phyloP scores from a whole-genome alignment of 2,797 vertebrate species.

The Hirundo rustica region DNA sequence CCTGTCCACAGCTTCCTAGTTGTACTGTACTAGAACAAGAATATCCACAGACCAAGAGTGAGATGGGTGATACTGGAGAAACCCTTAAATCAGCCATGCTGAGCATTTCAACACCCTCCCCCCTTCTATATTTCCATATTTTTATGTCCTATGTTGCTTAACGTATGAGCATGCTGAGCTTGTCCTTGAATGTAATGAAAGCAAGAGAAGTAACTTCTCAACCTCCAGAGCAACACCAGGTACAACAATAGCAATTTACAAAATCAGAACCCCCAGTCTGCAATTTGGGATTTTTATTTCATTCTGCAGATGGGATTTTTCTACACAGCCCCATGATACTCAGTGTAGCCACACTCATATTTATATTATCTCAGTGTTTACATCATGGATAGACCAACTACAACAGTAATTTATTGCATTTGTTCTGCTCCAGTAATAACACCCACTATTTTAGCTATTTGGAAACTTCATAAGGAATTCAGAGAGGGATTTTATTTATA shows the following conservation, averaged over 20 bases:
- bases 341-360: rapidly evolving
- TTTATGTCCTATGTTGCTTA: not conserved
- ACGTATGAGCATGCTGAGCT: rapidly evolving
- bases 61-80: not conserved
- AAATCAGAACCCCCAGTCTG: not conserved
- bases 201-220: not conserved
- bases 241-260: not conserved
- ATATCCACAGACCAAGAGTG: no score
- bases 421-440: not conserved
- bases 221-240: not conserved
- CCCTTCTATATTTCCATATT: not conserved
- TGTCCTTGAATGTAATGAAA: not conserved
- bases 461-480: not conserved
- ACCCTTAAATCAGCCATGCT: not conserved
- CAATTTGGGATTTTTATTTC: not conserved
- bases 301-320: not conserved
- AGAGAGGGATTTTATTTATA: not conserved
- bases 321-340: no score
- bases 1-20: not conserved
- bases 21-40: not conserved
- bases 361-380: not conserved
- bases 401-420: not conserved
- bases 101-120: not conserved
- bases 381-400: not conserved
- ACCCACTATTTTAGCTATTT: not conserved